Base-by-base conservation (phyloP, 2,113 vertebrate species). In the Psittacus erithacus region DNA sequence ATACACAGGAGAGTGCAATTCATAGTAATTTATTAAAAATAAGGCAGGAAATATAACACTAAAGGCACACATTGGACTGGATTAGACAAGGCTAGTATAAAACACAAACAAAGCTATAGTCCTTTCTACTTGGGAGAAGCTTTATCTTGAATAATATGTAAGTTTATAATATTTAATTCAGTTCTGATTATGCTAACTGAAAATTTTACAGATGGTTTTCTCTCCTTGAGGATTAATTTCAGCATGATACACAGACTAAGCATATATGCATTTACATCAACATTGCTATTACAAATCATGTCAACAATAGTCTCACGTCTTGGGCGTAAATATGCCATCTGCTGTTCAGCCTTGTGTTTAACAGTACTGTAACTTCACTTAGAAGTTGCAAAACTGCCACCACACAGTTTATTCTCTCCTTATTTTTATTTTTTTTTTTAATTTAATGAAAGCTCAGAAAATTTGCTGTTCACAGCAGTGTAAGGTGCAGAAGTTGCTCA, bases 321-420 rank as follows among this genome's bases (percentile, higher is more conserved):
- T 93, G 77, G 75, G 39, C 2, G 10, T 90, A 96, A 93, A 96
- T 81, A 81, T 96, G 92, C 92, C 94, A 97, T 97, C 94, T 97
- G 93, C 92, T 95, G 77, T 95, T 91, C 90, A 88, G 73, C 92
- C 43, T 82, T 53, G 87, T 90, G 49, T 94, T 96, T 87, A 92
- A 92, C 94, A 95, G 73, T 50, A 70, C 41, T 92, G 43, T 65
- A 90, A 84, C 73, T 94, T 88, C 78, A 65, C 74, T 74, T 59
- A 59, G 64, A 41, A 68, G 39, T 74, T 70, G 90, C 38, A 90
- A 90, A 94, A 73, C 57, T 82, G n/a, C 74, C 47, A 60, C 41
- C 52, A 31, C 7, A 39, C 16, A 39, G 13, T 39, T 81, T 62
- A 13, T 59, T 64, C 24, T 17, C 6, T 38, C 4, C 1, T 33